Evolutionary conservation across 2,888 invertebrate species (phyloP).

Genomic region (Patella pellucida): DNA sequence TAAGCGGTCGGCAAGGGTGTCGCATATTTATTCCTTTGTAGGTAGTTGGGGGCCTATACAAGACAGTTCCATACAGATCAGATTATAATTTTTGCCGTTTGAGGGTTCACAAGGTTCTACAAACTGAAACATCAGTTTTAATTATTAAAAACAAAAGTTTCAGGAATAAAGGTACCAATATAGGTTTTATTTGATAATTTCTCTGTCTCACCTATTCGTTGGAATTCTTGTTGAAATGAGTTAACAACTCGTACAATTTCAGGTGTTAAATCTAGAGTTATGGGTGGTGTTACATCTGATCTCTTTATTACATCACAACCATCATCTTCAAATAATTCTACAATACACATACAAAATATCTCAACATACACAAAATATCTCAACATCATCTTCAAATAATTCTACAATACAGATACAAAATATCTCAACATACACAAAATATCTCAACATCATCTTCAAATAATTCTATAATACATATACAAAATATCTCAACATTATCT

Average conservation of each 20-base stretch:
- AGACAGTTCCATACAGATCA: too few species aligned
- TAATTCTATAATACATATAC: background rate
- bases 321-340: conserved; percentile 47
- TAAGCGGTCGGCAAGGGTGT: too few species aligned
- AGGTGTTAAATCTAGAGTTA: conserved; percentile 62
- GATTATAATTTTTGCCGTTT: too few species aligned
- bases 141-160: too few species aligned
- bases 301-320: conserved; percentile 37
- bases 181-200: too few species aligned
- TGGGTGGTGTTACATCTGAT: conserved; percentile 50
- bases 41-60: too few species aligned
- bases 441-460: background rate
- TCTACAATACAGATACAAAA: background rate
- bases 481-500: background rate
- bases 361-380: too few species aligned
- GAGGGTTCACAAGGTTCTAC: too few species aligned
- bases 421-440: too few species aligned
- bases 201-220: conserved; percentile 74
- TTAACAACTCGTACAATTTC: conserved; percentile 75
- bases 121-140: too few species aligned
- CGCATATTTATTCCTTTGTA: too few species aligned
- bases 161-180: too few species aligned
- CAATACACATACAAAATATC: conserved; percentile 14
- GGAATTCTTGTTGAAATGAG: conserved; percentile 75
- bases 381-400: background rate